Evolutionary conservation across 2,113 vertebrate species (phyloP).

Genomic region (Blennius ocellaris): DNA sequence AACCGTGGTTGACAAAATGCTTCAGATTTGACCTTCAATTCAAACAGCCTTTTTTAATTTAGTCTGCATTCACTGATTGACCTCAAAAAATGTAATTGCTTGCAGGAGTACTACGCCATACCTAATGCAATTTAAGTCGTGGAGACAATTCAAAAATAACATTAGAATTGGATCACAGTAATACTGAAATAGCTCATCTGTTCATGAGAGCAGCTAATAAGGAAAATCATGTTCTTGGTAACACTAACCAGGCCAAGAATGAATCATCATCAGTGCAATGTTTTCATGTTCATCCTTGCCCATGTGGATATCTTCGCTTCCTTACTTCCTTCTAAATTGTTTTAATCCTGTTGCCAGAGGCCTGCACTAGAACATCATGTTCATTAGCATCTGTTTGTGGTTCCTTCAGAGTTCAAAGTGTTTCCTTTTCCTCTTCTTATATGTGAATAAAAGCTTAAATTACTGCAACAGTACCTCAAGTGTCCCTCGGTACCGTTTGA

Average conservation of each 20-base stretch:
- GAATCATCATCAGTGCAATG: conserved; percentile 30
- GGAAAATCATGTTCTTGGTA: conserved; percentile 15
- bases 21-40: conserved; percentile 9
- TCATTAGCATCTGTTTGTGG: conserved; percentile 80
- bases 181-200: conserved; percentile 6
- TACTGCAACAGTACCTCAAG: conserved; percentile 54
- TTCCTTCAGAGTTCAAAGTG: conserved; percentile 70
- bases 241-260: conserved; percentile 19
- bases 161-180: conserved; percentile 28
- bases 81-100: conserved; percentile 25
- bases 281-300: conserved; percentile 38
- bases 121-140: conserved; percentile 12
- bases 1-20: neutral
- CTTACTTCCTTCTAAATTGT: conserved; percentile 56
- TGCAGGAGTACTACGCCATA: neutral
- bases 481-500: conserved; percentile 60
- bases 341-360: conserved; percentile 67
- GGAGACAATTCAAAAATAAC: conserved; percentile 7
- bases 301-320: conserved; percentile 38
- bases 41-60: neutral
- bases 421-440: conserved; percentile 49
- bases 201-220: conserved; percentile 13
- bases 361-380: conserved; percentile 69
- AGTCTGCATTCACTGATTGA: conserved; percentile 12
- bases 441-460: conserved; percentile 65